A percentile compares a stretch with the other conserved stretches of the same genome.
phyloP scores from a whole-genome alignment of 2,888 invertebrate species.

The Machimus rusticus region DNA sequence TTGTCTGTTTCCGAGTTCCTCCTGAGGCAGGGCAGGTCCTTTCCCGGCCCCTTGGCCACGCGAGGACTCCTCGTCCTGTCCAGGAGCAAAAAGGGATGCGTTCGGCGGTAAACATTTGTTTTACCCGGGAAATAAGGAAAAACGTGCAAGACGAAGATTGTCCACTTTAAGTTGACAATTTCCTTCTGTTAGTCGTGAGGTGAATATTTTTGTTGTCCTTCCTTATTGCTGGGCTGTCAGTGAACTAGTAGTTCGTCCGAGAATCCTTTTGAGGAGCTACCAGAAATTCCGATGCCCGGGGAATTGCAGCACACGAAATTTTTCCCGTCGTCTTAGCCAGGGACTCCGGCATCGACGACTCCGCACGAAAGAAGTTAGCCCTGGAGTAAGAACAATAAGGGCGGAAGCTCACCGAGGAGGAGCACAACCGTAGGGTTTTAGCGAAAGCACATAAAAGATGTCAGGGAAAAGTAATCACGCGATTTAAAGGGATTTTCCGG shows the following conservation, averaged over 20 bases:
- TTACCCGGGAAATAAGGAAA: constrained; percentile 7
- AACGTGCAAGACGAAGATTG: constrained; percentile 22
- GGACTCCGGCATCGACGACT: background rate
- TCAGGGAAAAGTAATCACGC: constrained; percentile 43
- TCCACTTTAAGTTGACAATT: constrained; percentile 48
- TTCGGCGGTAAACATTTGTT: constrained; percentile 39
- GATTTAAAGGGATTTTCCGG: constrained; percentile 44
- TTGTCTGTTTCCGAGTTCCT: background rate
- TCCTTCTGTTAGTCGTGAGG: constrained; percentile 49
- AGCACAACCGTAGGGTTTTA: constrained; percentile 11
- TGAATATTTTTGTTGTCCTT: constrained; percentile 43
- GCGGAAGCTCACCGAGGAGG: background rate
- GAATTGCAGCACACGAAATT: constrained; percentile 12
- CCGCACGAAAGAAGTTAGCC: constrained; percentile 1
- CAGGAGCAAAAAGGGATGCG: constrained; percentile 23
- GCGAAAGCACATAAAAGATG: constrained; percentile 13
- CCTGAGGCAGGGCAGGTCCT: background rate
- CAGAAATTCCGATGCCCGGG: constrained; percentile 19
- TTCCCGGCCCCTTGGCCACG: constrained; percentile 6
- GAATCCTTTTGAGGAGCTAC: background rate
- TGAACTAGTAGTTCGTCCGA: constrained; percentile 14
- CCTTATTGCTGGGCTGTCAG: constrained; percentile 12
- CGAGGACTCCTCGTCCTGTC: background rate
- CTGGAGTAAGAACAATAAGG: constrained; percentile 15
- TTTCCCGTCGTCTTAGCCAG: constrained; percentile 5